A percentile compares a stretch with the other conserved stretches of the same genome.
Conservation (phyloP, 1,140 invertebrate genomes). For the Caenorhabditis inopinata region DNA sequence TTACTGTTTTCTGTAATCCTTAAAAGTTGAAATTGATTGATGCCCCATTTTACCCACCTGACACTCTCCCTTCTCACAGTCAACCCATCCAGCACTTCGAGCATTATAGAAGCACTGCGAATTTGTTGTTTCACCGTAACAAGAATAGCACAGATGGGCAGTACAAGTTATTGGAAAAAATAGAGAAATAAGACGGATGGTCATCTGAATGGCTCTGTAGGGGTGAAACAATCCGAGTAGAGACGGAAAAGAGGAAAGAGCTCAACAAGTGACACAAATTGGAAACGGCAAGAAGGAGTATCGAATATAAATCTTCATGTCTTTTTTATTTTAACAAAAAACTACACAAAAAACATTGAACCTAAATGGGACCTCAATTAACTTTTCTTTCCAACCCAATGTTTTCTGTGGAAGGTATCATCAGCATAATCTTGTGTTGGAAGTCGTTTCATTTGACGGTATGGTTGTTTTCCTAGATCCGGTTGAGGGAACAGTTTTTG, state of each 20-base stretch:
- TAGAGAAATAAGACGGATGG: conserved; percentile 2
- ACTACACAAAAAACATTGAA: not conserved
- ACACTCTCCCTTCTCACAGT: conserved; percentile 36
- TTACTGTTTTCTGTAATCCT: too few species aligned
- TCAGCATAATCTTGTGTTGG: conserved; percentile 55
- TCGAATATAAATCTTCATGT: not conserved
- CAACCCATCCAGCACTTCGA: conserved; percentile 35
- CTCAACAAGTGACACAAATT: conserved; percentile 32
- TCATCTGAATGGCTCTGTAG: not conserved
- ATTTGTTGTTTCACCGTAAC: conserved; percentile 23
- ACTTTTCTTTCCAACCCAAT: conserved; percentile 45
- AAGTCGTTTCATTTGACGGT: conserved; percentile 57
- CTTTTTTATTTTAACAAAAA: not conserved
- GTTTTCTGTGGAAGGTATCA: conserved; percentile 55
- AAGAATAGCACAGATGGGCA: conserved; percentile 28
- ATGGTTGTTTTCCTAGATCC: conserved; percentile 54
- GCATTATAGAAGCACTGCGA: conserved; percentile 15
- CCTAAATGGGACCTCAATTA: not conserved
- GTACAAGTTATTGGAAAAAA: not conserved
- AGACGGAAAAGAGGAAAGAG: not conserved
- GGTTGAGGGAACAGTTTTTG: conserved; percentile 58
- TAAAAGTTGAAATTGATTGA: not conserved
- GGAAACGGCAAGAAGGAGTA: not conserved
- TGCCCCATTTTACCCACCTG: conserved; percentile 11
- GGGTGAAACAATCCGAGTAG: not conserved